Conservation (phyloP, 2,888 invertebrate genomes). For the Phyllotreta cruciferae region DNA sequence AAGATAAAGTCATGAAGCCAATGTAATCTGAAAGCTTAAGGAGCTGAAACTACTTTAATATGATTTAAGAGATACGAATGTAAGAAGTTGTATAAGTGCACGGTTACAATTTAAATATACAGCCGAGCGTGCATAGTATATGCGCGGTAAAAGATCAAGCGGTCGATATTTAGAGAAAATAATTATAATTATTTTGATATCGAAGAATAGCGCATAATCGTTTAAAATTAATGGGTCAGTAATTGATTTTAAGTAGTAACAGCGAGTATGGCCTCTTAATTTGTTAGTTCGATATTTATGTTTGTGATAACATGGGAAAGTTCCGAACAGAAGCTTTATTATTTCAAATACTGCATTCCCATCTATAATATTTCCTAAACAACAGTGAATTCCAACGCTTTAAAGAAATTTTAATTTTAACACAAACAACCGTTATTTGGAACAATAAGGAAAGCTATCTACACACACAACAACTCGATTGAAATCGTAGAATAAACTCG, state of each 20-base stretch:
- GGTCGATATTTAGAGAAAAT: constrained; percentile 8
- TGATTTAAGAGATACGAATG: constrained; percentile 20
- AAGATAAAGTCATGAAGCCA: constrained; percentile 25
- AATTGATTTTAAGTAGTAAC: constrained; percentile 14
- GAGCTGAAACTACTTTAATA: constrained; percentile 19
- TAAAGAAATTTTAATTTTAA: no score
- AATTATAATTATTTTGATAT: constrained; percentile 11
- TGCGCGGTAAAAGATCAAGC: constrained; percentile 7
- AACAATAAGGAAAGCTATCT: no score
- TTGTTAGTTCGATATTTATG: constrained; percentile 4
- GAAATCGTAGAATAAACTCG: constrained; percentile 3
- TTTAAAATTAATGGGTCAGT: constrained; percentile 1
- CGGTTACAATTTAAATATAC: constrained; percentile 17
- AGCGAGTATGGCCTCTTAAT: constrained; percentile 3
- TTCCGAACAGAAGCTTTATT: no score
- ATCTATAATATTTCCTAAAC: no score
- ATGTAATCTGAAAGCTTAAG: constrained; percentile 22
- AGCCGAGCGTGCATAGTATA: not conserved
- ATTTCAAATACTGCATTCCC: no score
- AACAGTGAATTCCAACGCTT: no score
- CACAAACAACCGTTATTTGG: no score
- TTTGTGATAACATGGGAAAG: not conserved
- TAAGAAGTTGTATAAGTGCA: constrained; percentile 19
- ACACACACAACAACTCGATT: not conserved
- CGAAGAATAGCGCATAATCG: constrained; percentile 4